Evolutionary conservation across 2,797 vertebrate species (phyloP), one percentile per base, ranked within the genome.

Genomic region (Notolepis coatsorum): DNA sequence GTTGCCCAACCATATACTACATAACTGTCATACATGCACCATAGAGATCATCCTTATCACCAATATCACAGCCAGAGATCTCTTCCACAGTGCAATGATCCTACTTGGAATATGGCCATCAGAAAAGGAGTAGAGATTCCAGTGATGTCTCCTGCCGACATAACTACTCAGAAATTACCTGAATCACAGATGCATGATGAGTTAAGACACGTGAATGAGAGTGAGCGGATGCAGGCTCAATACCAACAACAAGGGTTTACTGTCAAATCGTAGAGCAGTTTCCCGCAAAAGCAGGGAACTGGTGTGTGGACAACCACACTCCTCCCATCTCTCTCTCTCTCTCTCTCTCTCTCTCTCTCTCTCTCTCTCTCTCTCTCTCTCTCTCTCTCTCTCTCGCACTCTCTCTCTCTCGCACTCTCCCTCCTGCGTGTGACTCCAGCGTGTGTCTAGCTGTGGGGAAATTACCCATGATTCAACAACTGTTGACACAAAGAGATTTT

Each of bases 401-500:
- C 42, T 73, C 54, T 24, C 15, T 30, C 28, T 23, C 20, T 71
- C 50, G 62, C 3, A 74, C 68, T 73, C 57, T 63, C 24, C 28
- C 42, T 21, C n/a, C 25, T n/a, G 37, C 5, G 13, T 13, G 49
- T 53, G 52, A 51, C 79, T 86, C 64, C 68, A 57, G 62, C 45
- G 13, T 65, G 73, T 57, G 62, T 79, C 61, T 65, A 73, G 79
- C 84, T 79, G 76, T 68, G 65, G 72, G 82, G 84, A 91, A 91
- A 90, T 90, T 89, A 88, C 78, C 86, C 85, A 82, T 87, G 81
- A 91, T 88, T 89, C 80, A 91, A 90, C 84, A 85, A 88, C 84
- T 90, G 89, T 91, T 90, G 89, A 91, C 91, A 89, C 82, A 88
- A 83, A 88, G 82, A 84, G 73, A 88, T 86, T 88, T 85, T 87